Evolutionary conservation across 2,888 invertebrate genomes (phyloP).

Genomic region (Aelia acuminata): DNA sequence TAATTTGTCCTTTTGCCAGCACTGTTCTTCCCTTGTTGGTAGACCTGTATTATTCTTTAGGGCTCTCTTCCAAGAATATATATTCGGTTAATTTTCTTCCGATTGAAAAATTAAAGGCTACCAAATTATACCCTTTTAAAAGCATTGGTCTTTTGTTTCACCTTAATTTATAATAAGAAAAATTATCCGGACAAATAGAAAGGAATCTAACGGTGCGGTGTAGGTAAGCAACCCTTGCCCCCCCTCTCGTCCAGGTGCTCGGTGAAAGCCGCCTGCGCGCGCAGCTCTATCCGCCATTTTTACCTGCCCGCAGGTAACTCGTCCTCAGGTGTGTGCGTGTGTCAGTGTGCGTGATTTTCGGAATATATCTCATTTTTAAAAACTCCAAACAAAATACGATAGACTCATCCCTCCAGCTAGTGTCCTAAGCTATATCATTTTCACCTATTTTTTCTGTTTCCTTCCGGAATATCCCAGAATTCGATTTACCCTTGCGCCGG

Average conservation of each 20-base stretch:
- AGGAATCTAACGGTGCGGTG: slow-evolving; percentile 18
- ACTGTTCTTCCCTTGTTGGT: too few relatives aligned
- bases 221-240: slow-evolving; percentile 10
- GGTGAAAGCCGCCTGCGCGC: slow-evolving; percentile 43
- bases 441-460: background rate
- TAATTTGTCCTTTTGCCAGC: too few relatives aligned
- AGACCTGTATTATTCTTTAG: too few relatives aligned
- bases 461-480: background rate
- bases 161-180: background rate
- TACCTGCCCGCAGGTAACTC: slow-evolving; percentile 48
- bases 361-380: background rate
- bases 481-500: background rate
- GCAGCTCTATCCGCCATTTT: slow-evolving; percentile 28
- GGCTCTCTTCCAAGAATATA: too few relatives aligned
- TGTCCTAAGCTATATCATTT: background rate
- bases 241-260: background rate
- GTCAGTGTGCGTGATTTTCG: slow-evolving; percentile 26
- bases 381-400: background rate
- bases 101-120: too few relatives aligned
- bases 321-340: slow-evolving; percentile 40
- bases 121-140: background rate
- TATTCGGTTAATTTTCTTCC: too few relatives aligned
- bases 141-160: background rate
- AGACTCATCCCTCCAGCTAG: background rate
- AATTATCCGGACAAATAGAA: background rate